Evolutionary conservation across 2,113 vertebrate genomes (phyloP).

Genomic region (Typhlomys cinereus): DNA sequence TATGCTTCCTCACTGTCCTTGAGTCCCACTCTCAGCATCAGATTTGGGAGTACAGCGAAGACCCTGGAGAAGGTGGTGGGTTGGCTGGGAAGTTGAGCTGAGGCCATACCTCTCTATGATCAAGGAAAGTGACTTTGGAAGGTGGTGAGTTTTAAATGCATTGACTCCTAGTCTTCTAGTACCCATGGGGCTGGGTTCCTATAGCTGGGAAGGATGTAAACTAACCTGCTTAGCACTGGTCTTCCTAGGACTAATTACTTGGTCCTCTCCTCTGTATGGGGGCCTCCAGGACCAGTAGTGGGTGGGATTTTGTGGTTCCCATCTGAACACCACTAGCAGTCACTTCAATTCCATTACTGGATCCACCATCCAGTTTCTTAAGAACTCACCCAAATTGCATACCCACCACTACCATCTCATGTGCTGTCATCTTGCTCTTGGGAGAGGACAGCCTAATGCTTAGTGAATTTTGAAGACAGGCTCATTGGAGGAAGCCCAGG

Average conservation of each 20-base stretch:
- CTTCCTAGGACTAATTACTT: background rate
- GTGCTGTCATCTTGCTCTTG: background rate
- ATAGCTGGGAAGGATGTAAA: background rate
- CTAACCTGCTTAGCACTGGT: background rate
- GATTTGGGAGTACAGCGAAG: conserved; percentile 37
- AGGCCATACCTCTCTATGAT: conserved; percentile 30
- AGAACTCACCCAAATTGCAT: background rate
- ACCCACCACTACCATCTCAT: background rate
- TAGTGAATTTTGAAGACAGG: conserved; percentile 11
- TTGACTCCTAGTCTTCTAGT: background rate
- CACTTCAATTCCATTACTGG: background rate
- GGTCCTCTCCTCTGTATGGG: background rate
- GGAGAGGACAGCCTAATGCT: conserved; percentile 31
- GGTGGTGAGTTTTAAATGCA: background rate
- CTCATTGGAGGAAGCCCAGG: background rate
- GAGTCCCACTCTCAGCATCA: conserved; percentile 21
- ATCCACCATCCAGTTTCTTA: background rate
- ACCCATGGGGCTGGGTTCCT: background rate
- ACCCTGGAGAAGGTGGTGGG: background rate
- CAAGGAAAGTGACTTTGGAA: conserved; percentile 31
- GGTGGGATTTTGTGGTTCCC: background rate
- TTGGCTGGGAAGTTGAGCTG: background rate
- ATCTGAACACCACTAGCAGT: background rate
- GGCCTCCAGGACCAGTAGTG: background rate
- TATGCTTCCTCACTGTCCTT: conserved; percentile 20